Base-by-base conservation (phyloP, 2,888 invertebrate genomes). In the Andrena marginata region DNA sequence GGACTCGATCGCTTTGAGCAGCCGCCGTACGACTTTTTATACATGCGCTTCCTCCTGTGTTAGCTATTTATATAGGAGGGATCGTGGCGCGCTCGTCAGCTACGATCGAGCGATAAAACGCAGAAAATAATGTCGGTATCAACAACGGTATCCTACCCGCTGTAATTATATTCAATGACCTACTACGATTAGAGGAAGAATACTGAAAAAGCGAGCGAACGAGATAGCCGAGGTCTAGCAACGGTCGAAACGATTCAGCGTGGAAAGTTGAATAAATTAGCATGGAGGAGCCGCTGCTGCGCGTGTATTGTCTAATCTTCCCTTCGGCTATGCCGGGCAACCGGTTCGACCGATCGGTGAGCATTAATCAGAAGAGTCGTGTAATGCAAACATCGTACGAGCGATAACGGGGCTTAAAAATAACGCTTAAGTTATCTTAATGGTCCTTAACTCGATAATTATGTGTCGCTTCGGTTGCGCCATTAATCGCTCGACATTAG, bases 161-260 rank as follows among this genome's bases (percentile, higher is more conserved):
- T 70, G 54, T 70, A 63, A 76, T 70, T 76, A 63, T 56, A 71
- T 77, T 64, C 71, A 59, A 29, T 71, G 76, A 71, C 71, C 71
- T 62, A 64, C 63, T 64, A 2, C 56, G 71, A 71, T 71, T 64
- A 77, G 42, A 26, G 13, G n/a, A 75, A 26, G 10, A n/a, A 69
- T 35, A 51, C 33, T 69, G 35, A 13, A 49, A 49, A 49, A 49
- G 10, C 23, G 0, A 16, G 20, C 42, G 20, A 35, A 6, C 20
- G 26, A 31, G 31, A 23, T 49, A 62, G 23, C 8, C 23, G 1
- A 8, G 2, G 48, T 23, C 20, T 10, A 62, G 33, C 33, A 31
- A 20, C n/a, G 10, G 20, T 10, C 49, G 10, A 23, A 48, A 8
- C 8, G 42, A 42, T 60, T 13, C 5, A 23, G 10, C 13, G 4